phyloP scores from a whole-genome alignment of 1,140 invertebrate genomes.

The Apis mellifera region Amel_HAv3.1 CM009931.2:24237001-24237500 shows the following conservation, averaged over 20 bases:
- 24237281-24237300: no score
- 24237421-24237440: slow-evolving; percentile 4
- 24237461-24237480: not conserved
- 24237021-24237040: slow-evolving; percentile 69
- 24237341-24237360: slow-evolving; percentile 12
- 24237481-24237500: not conserved
- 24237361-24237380: slow-evolving; percentile 13
- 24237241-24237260: slow-evolving; percentile 26
- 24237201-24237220: slow-evolving; percentile 62
- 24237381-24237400: not conserved
- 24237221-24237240: slow-evolving; percentile 19
- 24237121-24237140: slow-evolving; percentile 77
- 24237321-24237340: not conserved
- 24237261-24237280: slow-evolving; percentile 29
- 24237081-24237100: not conserved
- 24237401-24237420: slow-evolving; percentile 10
- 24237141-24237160: slow-evolving; percentile 80
- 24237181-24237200: slow-evolving; percentile 80
- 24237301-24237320: slow-evolving; percentile 6
- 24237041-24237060: slow-evolving; percentile 48
- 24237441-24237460: slow-evolving; percentile 31
- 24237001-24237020: slow-evolving; percentile 73
- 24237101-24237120: slow-evolving; percentile 7
- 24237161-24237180: slow-evolving; percentile 79
- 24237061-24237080: slow-evolving; percentile 11